Evolutionary conservation across 2,888 invertebrate genomes (phyloP).

Genomic region (Atherix ibis): DNA sequence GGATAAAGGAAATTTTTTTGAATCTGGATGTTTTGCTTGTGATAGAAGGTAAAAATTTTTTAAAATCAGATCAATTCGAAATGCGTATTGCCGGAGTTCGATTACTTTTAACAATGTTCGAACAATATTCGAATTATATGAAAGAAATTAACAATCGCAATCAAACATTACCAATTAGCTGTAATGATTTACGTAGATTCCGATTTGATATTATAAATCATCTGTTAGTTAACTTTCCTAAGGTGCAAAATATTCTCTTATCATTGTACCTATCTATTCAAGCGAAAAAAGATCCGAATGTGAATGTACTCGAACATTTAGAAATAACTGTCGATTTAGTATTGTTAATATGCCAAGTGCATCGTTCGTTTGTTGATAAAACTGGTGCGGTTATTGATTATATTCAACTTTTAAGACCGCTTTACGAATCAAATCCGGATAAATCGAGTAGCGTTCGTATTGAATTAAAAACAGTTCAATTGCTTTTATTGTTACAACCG

Average conservation of each 20-base stretch:
- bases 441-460: conserved; percentile 17
- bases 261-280: conserved; percentile 22
- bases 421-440: conserved; percentile 17
- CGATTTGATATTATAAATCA: conserved; percentile 31
- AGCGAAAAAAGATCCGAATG: conserved; percentile 6
- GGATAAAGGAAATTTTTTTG: conserved; percentile 27
- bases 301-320: conserved; percentile 26
- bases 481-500: conserved; percentile 31
- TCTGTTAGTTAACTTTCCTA: conserved; percentile 26
- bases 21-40: conserved; percentile 22
- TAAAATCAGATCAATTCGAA: conserved; percentile 15
- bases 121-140: conserved; percentile 29
- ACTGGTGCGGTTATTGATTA: conserved; percentile 28
- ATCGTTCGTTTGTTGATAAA: conserved; percentile 27
- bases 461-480: conserved; percentile 29
- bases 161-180: conserved; percentile 19
- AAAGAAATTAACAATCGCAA: conserved; percentile 21
- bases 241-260: conserved; percentile 22
- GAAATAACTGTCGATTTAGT: conserved; percentile 26
- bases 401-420: conserved; percentile 24
- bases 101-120: conserved; percentile 31
- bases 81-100: conserved; percentile 26
- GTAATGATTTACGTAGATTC: conserved; percentile 23
- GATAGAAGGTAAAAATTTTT: conserved; percentile 14
- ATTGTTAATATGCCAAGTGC: conserved; percentile 24